Evolutionary conservation across 2,888 invertebrate species (phyloP), one percentile per base, ranked within the genome.

Genomic region (Drosophila sordidula): DNA sequence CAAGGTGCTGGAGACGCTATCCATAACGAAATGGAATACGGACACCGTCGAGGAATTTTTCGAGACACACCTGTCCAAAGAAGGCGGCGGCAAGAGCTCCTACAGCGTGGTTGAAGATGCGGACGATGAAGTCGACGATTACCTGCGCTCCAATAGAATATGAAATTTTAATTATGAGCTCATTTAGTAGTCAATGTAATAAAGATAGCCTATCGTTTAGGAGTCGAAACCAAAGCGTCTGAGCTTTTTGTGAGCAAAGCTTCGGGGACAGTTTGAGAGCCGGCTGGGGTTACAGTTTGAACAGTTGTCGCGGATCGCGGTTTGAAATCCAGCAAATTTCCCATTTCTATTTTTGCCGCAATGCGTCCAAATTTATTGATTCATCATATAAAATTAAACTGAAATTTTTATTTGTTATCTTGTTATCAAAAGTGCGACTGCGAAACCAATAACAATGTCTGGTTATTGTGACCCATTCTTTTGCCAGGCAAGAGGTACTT

Each of bases 11-110:
- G 98, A 98, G 91, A 95, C 96, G 22, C 94, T 99, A 29, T 98
- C 98, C 54, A 98, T 99, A 90, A 98, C 98, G 86, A 98, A 98
- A 91, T 99, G 99, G 99, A 97, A 99, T 92, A 99, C 99, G 0
- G 99, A 99, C 92, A 97, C 98, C 0, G 97, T 99, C 3, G 97
- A 98, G 91, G 98, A 99, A 92, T 99, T 99, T 93, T 95, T 99
- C 78, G 96, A 95, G 80, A 97, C 98, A 36, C 96, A 98, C 94
- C 94, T 99, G 75, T 94, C 94, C 32, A 94, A 94, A 58, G 71
- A 75, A 0, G 67, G 70, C 3, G 72, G 57, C 9, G 81, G 75
- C 26, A 93, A 93, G 56, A 87, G 75, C 38, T 85, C 89, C 0
- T 90, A 89, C 44, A 89, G 90, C 49, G 87, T 91, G 64, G 93